phyloP scores from a whole-genome alignment of 1,140 invertebrate species.

The Scaptomyza hsui region DNA sequence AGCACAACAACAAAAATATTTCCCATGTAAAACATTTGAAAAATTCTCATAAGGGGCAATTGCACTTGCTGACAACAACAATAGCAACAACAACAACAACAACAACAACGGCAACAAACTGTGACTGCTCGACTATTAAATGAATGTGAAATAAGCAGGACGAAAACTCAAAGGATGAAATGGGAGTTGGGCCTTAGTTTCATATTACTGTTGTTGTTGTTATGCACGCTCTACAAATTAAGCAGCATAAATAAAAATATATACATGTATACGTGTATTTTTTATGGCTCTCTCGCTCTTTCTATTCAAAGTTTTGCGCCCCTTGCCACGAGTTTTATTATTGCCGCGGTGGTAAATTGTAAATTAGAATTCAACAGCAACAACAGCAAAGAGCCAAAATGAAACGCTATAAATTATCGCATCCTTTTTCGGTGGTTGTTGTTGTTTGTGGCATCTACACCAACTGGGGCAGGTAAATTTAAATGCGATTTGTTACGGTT shows the following conservation, averaged over 20 bases:
- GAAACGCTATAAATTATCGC: slow-evolving; percentile 83
- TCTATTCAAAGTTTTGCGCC: slow-evolving; percentile 15
- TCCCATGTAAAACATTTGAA: slow-evolving; percentile 75
- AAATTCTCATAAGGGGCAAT: slow-evolving; percentile 76
- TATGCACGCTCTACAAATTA: slow-evolving; percentile 76
- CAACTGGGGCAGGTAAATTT: slow-evolving; percentile 74
- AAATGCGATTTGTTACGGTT: slow-evolving; percentile 83
- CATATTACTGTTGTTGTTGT: slow-evolving; percentile 37
- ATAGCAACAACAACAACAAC: slow-evolving; percentile 9
- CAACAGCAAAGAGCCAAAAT: slow-evolving; percentile 56
- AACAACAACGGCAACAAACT: slow-evolving; percentile 9
- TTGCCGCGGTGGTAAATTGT: slow-evolving; percentile 75
- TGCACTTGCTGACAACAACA: slow-evolving; percentile 57
- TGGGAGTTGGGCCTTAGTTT: not conserved
- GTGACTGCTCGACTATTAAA: slow-evolving; percentile 48
- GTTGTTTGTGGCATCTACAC: slow-evolving; percentile 16
- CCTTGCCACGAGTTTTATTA: slow-evolving; percentile 55
- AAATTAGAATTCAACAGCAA: slow-evolving; percentile 78
- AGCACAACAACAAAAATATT: slow-evolving; percentile 54
- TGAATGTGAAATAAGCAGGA: slow-evolving; percentile 56
- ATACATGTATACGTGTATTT: slow-evolving; percentile 46
- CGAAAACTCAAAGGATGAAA: not conserved
- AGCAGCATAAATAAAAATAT: slow-evolving; percentile 79
- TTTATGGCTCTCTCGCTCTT: slow-evolving; percentile 44
- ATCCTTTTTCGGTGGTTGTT: slow-evolving; percentile 75